phyloP scores from a whole-genome alignment of 2,888 invertebrate genomes.

The Drosophila kuntzei region DNA sequence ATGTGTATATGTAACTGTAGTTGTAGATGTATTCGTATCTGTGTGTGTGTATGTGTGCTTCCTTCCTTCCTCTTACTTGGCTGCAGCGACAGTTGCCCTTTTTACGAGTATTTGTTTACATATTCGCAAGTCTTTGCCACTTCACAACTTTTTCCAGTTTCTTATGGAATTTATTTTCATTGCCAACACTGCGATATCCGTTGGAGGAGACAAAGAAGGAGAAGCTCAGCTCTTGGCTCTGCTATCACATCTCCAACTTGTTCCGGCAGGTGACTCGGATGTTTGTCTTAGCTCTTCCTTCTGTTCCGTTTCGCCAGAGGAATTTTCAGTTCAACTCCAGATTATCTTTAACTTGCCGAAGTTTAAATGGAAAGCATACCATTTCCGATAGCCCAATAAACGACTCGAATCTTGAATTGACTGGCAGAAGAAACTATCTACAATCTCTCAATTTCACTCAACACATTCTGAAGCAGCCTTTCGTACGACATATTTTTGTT shows the following conservation, averaged over 20 bases:
- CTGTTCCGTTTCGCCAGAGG: slow-evolving; percentile 17
- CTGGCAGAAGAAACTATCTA: not conserved
- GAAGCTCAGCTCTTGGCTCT: slow-evolving; percentile 1
- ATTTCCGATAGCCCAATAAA: slow-evolving; percentile 9
- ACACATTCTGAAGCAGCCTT: not conserved
- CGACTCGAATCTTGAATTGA: slow-evolving; percentile 1
- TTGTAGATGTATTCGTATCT: slow-evolving; percentile 10
- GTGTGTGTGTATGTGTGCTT: slow-evolving; percentile 21
- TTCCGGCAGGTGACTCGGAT: slow-evolving; percentile 70
- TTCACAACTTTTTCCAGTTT: slow-evolving; percentile 59
- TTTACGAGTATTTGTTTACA: slow-evolving; percentile 52
- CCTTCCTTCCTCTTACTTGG: slow-evolving; percentile 21
- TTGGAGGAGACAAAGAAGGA: not conserved
- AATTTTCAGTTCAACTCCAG: slow-evolving; percentile 14
- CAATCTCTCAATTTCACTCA: not conserved
- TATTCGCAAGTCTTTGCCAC: slow-evolving; percentile 61
- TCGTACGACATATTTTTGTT: not conserved
- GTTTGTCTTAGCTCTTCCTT: slow-evolving; percentile 45
- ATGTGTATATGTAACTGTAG: slow-evolving; percentile 18
- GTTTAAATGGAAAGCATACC: slow-evolving; percentile 6
- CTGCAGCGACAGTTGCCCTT: slow-evolving; percentile 21
- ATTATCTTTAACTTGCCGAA: slow-evolving; percentile 32
- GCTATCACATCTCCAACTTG: slow-evolving; percentile 21
- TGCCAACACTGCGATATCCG: slow-evolving; percentile 49
- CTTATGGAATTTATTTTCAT: slow-evolving; percentile 64